A percentile compares a stretch with the other conserved stretches of the same genome.
These are phyloP conservation scores for Sciurus carolinensis DNA, from an alignment of 2,797 vertebrate species.

Conservation along the genomic window DNA sequence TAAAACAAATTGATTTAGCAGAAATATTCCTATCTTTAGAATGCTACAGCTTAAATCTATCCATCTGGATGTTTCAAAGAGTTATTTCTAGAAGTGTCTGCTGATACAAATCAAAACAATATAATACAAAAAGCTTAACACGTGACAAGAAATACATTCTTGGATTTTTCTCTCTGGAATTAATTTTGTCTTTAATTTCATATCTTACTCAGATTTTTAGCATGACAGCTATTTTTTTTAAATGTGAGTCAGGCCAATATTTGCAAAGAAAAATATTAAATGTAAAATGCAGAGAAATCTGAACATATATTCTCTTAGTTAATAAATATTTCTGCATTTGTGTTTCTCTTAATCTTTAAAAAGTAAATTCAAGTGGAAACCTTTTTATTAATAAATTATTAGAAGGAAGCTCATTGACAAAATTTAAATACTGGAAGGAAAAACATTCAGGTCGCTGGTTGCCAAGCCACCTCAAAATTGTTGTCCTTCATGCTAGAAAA, in stretches of 20 bases:
- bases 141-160: conserved; percentile 72
- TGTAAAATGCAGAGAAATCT: conserved; percentile 51
- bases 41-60: conserved; percentile 55
- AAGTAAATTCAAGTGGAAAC: conserved; percentile 48
- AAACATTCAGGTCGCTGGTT: conserved; percentile 26
- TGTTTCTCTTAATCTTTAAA: conserved; percentile 19
- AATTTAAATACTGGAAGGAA: not conserved
- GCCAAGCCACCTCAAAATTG: conserved; percentile 46
- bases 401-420: conserved; percentile 25
- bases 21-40: conserved; percentile 77
- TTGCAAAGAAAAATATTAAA: conserved; percentile 39
- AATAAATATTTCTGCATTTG: not conserved
- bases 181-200: conserved; percentile 60
- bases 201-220: conserved; percentile 45
- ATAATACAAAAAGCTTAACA: conserved; percentile 71
- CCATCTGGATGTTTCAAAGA: conserved; percentile 79
- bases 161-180: conserved; percentile 65
- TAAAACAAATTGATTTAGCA: conserved; percentile 65
- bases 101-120: conserved; percentile 76
- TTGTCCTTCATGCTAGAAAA: conserved; percentile 33
- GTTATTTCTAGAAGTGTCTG: conserved; percentile 80
- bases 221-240: not conserved
- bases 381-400: not conserved
- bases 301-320: conserved; percentile 56
- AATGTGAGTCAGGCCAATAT: conserved; percentile 36